Evolutionary conservation across 2,113 vertebrate species (phyloP).

Genomic region (Columba janthina): DNA sequence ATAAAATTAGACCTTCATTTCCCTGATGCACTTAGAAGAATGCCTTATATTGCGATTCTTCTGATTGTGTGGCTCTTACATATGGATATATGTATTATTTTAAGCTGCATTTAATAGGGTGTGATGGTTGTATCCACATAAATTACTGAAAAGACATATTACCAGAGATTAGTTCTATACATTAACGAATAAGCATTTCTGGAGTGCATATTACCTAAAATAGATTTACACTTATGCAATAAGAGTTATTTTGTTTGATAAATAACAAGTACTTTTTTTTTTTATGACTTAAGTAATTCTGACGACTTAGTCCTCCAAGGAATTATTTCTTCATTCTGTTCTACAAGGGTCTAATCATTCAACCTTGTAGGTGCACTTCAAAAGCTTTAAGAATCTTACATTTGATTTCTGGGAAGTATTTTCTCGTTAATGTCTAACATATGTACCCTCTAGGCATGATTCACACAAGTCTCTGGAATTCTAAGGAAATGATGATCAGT

Average conservation of each 20-base stretch:
- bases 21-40: neutral
- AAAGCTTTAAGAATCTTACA: slow-evolving; percentile 51
- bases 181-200: neutral
- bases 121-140: neutral
- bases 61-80: neutral
- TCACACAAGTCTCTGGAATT: slow-evolving; percentile 81
- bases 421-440: slow-evolving; percentile 85
- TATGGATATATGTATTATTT: neutral
- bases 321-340: neutral
- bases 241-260: neutral
- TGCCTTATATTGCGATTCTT: neutral
- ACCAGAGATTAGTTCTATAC: neutral
- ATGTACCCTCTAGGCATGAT: slow-evolving; percentile 83
- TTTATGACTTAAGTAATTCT: neutral
- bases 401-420: slow-evolving; percentile 79
- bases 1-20: neutral
- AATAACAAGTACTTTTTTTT: neutral
- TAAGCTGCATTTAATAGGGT: neutral
- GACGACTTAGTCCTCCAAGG: neutral
- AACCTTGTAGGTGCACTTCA: slow-evolving; percentile 41
- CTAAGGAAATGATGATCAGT: slow-evolving; percentile 80
- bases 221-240: neutral
- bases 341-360: neutral
- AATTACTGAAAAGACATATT: neutral
- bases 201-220: neutral